Conservation (phyloP, 2,113 vertebrate genomes). For the Numenius arquata region DNA sequence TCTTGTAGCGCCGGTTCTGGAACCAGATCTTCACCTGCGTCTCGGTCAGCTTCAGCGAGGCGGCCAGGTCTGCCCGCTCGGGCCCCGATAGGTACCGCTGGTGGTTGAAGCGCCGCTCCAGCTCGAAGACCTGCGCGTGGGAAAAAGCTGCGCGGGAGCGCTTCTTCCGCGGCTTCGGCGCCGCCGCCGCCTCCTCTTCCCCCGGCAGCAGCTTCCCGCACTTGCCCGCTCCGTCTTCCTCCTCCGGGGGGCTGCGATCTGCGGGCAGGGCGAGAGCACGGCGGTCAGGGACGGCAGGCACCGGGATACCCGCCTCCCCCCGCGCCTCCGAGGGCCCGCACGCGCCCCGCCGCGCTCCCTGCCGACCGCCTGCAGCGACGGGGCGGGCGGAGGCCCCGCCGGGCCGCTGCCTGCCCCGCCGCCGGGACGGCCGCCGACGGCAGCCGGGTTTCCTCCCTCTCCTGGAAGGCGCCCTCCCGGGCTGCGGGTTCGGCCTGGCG, state of each 20-base stretch:
- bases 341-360: not conserved
- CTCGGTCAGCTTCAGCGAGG: constrained; percentile 96
- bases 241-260: constrained; percentile 74
- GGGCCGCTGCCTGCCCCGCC: not conserved
- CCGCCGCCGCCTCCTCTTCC: constrained; percentile 61
- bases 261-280: constrained; percentile 21
- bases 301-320: not conserved
- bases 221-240: constrained; percentile 50
- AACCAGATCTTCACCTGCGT: constrained; percentile 99
- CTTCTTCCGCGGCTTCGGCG: constrained; percentile 93
- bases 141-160: constrained; percentile 97
- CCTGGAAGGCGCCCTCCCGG: not conserved
- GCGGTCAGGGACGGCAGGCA: not conserved
- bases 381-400: not conserved
- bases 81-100: constrained; percentile 97
- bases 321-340: not conserved
- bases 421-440: not conserved
- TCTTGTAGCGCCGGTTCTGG: constrained; percentile 99
- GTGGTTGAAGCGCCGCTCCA: constrained; percentile 98
- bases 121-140: constrained; percentile 97
- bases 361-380: not conserved
- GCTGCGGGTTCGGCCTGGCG: not conserved
- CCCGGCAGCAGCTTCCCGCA: constrained; percentile 53
- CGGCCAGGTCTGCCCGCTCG: constrained; percentile 94
- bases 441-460: not conserved